Evolutionary conservation across 2,888 invertebrate genomes (phyloP), one percentile per base, ranked within the genome.

Genomic region (Synanthedon andrenaeformis): DNA sequence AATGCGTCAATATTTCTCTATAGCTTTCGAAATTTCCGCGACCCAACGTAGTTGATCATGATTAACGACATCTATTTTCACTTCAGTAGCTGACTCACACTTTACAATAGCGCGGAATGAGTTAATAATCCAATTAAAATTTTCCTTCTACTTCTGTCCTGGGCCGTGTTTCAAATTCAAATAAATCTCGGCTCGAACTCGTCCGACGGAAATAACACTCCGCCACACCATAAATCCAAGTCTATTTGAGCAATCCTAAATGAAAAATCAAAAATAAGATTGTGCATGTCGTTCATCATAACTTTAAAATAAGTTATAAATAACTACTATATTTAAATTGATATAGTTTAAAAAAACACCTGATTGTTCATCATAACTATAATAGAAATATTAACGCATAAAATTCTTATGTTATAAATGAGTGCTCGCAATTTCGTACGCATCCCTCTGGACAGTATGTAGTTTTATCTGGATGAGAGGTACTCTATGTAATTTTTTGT

Each of bases 91-190:
- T 72, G 67, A 71, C 69, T 71, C 72, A 67, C 64, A 69, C 63
- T 72, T 58, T 54, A 51, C 66, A 74, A 76, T 72, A 72, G 56
- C 54, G 54, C 54, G 59, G 62, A 62, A 76, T 73, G 77, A 80
- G 79, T 80, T 80, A 76, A 82, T 83, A 84, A 83, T 83, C 84
- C 78, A 86, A 85, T 85, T 84, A 85, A 84, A 82, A 80, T 80
- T 76, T 79, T 71, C 57, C 76, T 79, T 79, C 74, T 73, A 78
- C 78, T 82, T 73, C 68, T 75, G 81, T 82, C 78, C 71, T 72
- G 81, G 71, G 70, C 79, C 73, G 76, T 81, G 82, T 81, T 84
- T 78, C 81, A 83, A 82, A 85, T 79, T 82, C 81, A 69, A 74
- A 85, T 86, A 87, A 87, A 87, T 87, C 86, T 85, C 66, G 62